phyloP scores from a whole-genome alignment of 1,140 invertebrate species.

The Eciton burchellii region DNA sequence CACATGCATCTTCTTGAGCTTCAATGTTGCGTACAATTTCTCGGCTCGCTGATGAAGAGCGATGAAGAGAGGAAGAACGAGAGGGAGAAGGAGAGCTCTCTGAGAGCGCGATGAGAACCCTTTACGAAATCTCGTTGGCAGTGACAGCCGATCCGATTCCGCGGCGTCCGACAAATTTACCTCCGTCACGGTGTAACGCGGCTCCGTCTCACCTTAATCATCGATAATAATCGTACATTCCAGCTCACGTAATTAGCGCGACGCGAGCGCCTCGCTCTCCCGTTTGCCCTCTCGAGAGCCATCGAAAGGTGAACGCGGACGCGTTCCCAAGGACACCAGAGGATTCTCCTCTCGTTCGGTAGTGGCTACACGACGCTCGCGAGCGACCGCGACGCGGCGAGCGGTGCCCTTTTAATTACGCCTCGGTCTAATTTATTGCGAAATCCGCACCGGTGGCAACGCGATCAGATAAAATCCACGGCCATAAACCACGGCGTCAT shows the following conservation, averaged over 20 bases:
- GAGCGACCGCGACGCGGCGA: conserved; percentile 55
- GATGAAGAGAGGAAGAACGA: no score
- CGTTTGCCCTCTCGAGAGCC: background rate
- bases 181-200: background rate
- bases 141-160: background rate
- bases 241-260: background rate
- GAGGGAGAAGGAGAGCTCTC: no score
- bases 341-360: conserved; percentile 61
- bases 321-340: conserved; percentile 54
- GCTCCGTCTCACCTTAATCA: background rate
- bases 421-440: conserved; percentile 81
- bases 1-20: background rate
- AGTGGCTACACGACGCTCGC: conserved; percentile 71
- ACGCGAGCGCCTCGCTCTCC: background rate
- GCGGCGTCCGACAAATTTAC: background rate
- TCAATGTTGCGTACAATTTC: background rate
- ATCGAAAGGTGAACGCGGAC: background rate
- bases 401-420: conserved; percentile 82
- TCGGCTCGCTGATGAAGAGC: no score
- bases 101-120: background rate
- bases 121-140: background rate
- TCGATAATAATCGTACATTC: background rate
- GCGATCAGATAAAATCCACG: conserved; percentile 83
- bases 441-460: conserved; percentile 83
- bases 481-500: conserved; percentile 82